Percentiles rank a stretch among this genome's conserved stretches.
These are phyloP conservation scores for Vireo altiloquus DNA, from an alignment of 2,113 vertebrate genomes.

Conservation along the genomic window DNA sequence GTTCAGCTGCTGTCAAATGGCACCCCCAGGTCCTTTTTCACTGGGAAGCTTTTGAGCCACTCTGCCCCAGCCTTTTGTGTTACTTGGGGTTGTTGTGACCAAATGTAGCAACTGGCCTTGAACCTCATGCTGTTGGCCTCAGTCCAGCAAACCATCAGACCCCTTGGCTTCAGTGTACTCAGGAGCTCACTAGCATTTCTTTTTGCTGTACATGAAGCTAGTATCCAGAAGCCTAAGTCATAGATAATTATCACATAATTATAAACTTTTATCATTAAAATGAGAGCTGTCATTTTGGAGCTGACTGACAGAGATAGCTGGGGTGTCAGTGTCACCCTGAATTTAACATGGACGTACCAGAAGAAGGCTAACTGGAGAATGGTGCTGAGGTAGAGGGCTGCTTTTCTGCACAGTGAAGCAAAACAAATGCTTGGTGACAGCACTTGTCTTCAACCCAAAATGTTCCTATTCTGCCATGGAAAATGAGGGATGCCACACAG, in stretches of 20 bases:
- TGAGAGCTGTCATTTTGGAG: background rate
- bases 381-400: background rate
- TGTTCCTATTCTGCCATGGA: background rate
- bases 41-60: background rate
- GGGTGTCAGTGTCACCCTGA: background rate
- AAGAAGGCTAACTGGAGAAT: background rate
- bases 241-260: background rate
- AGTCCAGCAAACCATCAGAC: background rate
- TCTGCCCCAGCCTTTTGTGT: background rate
- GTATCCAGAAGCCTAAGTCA: background rate
- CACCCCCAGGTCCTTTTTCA: rapidly evolving
- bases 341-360: rapidly evolving
- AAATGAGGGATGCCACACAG: background rate
- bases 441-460: background rate
- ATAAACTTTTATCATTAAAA: background rate
- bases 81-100: background rate
- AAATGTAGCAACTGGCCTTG: background rate
- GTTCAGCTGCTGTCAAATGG: background rate
- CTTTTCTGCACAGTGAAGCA: background rate
- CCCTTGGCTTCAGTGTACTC: background rate
- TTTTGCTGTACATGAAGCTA: background rate
- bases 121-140: background rate
- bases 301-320: background rate
- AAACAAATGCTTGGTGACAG: background rate
- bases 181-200: background rate